Evolutionary conservation across 2,797 vertebrate species (phyloP), one percentile per base, ranked within the genome.

Genomic region (Esox lucius): DNA sequence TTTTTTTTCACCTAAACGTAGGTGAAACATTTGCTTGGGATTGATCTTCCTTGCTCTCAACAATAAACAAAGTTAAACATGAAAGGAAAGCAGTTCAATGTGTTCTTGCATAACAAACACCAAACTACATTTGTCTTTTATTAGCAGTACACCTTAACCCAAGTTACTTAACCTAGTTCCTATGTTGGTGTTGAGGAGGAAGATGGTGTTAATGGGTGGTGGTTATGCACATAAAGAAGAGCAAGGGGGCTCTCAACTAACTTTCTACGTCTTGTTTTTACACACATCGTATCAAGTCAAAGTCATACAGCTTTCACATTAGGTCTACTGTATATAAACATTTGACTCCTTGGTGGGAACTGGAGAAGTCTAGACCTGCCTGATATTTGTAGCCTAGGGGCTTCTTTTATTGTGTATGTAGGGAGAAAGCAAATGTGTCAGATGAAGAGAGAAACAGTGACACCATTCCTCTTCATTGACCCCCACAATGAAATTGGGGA

Each of bases 311-410:
- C 17, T 22, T 82, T 67, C 71, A 69, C 46, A 24, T 59, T 4
- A 13, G 76, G 66, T 70, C 71, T 79, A 69, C 77, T 80, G 70
- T 75, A 70, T 82, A 56, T 84, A 84, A 88, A 86, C 84, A 85
- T 78, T 88, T 79, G 61, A 79, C 77, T 84, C 56, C 71, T 83
- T 69, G 78, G 76, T 22, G 73, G 76, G 64, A 68, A 78, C 75
- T 66, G 75, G 77, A 85, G 74, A 81, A 83, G 90, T 86, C 84
- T 88, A 88, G 88, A 92, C 90, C 88, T 91, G 91, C 87, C 87
- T 87, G 82, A 91, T 90, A 92, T 91, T 81, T 86, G 76, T 87
- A 81, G 88, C 91, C 88, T 84, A 66, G 77, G 86, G 71, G 71
- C 84, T 84, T 81, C 85, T 81, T 81, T 86, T 79, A 85, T 75